Conservation (phyloP, 1,140 invertebrate genomes). For the Drosophila serrata region DNA sequence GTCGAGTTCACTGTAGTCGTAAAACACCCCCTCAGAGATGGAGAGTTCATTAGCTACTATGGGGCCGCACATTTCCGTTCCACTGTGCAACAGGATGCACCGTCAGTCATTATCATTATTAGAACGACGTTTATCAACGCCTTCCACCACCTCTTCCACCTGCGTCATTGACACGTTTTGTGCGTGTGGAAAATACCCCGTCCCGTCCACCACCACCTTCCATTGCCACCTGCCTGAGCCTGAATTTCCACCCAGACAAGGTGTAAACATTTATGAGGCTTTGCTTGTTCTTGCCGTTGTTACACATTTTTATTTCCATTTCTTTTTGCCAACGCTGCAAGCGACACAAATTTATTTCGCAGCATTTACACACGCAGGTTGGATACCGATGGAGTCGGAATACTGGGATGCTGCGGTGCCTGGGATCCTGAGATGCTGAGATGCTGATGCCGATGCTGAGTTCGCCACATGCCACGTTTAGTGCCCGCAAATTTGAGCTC, state of each 20-base stretch:
- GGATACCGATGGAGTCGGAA: constrained; percentile 19
- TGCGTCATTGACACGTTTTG: constrained; percentile 76
- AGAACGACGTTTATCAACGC: constrained; percentile 63
- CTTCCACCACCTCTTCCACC: constrained; percentile 1
- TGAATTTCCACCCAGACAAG: constrained; percentile 57
- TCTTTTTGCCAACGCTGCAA: constrained; percentile 61
- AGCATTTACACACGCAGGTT: constrained; percentile 70
- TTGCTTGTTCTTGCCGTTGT: constrained; percentile 48
- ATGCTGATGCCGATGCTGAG: constrained; percentile 30
- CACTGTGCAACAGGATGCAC: constrained; percentile 62
- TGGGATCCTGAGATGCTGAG: constrained; percentile 15
- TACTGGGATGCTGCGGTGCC: constrained; percentile 4
- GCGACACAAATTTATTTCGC: constrained; percentile 81
- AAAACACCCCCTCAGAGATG: constrained; percentile 1
- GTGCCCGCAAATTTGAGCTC: constrained; percentile 76
- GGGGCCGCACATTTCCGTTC: constrained; percentile 27
- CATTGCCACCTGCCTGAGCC: constrained; percentile 12
- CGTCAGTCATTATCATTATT: constrained; percentile 77
- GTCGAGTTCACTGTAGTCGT: constrained; percentile 3
- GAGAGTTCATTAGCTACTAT: constrained; percentile 39
- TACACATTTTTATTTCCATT: constrained; percentile 50
- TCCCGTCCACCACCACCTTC: background rate
- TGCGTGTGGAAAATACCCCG: constrained; percentile 19
- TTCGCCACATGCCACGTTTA: constrained; percentile 76
- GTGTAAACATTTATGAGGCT: constrained; percentile 80